Percentiles rank a stretch among this genome's conserved stretches.
phyloP scores from a whole-genome alignment of 1,140 invertebrate species.

The Patella vulgata region DNA sequence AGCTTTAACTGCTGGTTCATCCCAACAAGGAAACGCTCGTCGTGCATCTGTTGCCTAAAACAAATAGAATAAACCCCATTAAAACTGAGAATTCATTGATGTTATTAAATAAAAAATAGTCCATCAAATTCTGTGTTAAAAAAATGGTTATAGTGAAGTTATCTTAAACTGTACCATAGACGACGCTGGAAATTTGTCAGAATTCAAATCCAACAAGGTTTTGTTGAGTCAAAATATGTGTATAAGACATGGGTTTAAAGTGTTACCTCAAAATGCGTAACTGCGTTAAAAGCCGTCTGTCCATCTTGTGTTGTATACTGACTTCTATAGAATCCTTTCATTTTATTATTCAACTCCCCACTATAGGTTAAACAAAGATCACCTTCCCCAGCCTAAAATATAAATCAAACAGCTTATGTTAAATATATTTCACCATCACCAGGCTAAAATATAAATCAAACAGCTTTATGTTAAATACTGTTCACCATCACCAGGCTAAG shows the following conservation, averaged over 20 bases:
- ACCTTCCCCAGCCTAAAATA: slow-evolving; percentile 71
- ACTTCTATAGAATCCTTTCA: slow-evolving; percentile 93
- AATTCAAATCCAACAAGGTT: not conserved
- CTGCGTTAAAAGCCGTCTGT: slow-evolving; percentile 83
- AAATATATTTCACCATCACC: too few species aligned
- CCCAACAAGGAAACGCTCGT: slow-evolving; percentile 95
- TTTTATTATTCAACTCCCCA: slow-evolving; percentile 89
- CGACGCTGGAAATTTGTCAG: not conserved
- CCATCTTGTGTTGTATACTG: slow-evolving; percentile 78
- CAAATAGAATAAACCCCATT: not conserved
- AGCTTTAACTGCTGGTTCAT: slow-evolving; percentile 94
- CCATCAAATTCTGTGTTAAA: not conserved
- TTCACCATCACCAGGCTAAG: too few species aligned
- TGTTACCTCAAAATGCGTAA: slow-evolving; percentile 87
- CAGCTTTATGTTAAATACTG: too few species aligned
- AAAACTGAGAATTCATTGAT: too few species aligned
- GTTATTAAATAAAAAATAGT: not conserved
- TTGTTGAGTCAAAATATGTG: too few species aligned
- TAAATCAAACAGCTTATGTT: too few species aligned
- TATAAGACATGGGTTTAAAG: too few species aligned
- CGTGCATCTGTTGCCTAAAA: slow-evolving; percentile 88
- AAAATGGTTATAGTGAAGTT: not conserved
- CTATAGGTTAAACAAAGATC: slow-evolving; percentile 78
- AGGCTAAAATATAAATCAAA: too few species aligned
- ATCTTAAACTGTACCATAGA: not conserved